Evolutionary conservation across 2,797 vertebrate species (phyloP).

Genomic region (Schizopygopsis malacanthus): DNA sequence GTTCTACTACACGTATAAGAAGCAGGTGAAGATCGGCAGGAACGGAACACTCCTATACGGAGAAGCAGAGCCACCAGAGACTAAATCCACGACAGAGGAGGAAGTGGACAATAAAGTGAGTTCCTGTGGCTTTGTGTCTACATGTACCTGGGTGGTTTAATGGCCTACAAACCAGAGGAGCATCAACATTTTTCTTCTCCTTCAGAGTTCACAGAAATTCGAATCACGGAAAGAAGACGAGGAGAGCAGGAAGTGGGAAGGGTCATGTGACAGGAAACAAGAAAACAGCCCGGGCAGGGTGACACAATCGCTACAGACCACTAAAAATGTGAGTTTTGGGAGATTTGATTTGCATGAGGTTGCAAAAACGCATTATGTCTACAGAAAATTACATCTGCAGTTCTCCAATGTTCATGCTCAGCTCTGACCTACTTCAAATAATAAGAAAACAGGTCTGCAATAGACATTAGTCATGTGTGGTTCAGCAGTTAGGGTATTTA

Average conservation of each 20-base stretch:
- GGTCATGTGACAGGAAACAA: constrained; percentile 83
- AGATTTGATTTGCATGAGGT: not conserved
- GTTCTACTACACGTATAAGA: constrained; percentile 98
- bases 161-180: not conserved
- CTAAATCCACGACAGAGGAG: constrained; percentile 79
- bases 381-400: not conserved
- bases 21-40: constrained; percentile 93
- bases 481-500: not conserved
- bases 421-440: not conserved
- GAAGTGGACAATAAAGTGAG: constrained; percentile 89
- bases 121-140: constrained; percentile 16
- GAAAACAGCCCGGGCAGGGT: constrained; percentile 74
- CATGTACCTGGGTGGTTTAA: not conserved
- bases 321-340: constrained; percentile 80
- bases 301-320: constrained; percentile 81
- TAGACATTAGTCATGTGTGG: not conserved
- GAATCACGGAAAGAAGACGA: constrained; percentile 83
- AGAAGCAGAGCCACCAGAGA: constrained; percentile 81
- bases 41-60: constrained; percentile 90
- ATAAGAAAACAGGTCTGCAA: not conserved
- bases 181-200: not conserved
- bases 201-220: constrained; percentile 87
- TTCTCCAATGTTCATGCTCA: not conserved
- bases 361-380: not conserved
- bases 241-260: constrained; percentile 86